Conservation (phyloP, 2,888 invertebrate genomes). For the Hirtodrosophila cameraria region DNA sequence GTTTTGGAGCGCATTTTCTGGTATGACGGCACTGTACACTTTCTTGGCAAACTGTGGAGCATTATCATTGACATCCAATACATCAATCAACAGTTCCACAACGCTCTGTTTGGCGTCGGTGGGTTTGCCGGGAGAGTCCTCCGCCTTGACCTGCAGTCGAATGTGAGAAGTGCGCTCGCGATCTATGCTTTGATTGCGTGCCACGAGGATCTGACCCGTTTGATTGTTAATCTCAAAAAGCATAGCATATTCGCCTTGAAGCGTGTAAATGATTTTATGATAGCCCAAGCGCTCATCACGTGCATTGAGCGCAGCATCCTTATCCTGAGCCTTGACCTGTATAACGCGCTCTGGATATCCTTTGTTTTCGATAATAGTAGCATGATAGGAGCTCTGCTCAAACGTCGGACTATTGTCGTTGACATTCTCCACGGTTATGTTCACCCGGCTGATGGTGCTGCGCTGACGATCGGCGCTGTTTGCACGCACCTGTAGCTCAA, state of each 20-base stretch:
- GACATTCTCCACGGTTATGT: constrained; percentile 89
- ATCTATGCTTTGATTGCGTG: constrained; percentile 88
- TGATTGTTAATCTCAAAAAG: constrained; percentile 89
- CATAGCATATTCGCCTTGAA: constrained; percentile 90
- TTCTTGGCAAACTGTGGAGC: constrained; percentile 88
- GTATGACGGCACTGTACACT: constrained; percentile 89
- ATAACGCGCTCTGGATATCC: constrained; percentile 88
- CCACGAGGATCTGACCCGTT: constrained; percentile 88
- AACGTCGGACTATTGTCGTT: constrained; percentile 92
- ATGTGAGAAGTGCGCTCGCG: constrained; percentile 89
- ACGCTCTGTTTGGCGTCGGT: constrained; percentile 88
- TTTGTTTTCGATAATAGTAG: constrained; percentile 89
- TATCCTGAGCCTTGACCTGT: constrained; percentile 89
- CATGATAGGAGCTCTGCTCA: constrained; percentile 88
- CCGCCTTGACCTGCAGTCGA: constrained; percentile 89
- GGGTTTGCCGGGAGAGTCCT: constrained; percentile 89
- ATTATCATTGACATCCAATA: constrained; percentile 92
- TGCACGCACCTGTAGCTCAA: constrained; percentile 86
- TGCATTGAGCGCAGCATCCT: constrained; percentile 87
- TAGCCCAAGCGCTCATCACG: constrained; percentile 87
- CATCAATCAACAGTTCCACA: constrained; percentile 88
- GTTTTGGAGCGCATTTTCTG: constrained; percentile 88
- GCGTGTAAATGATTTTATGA: constrained; percentile 88
- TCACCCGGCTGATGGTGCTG: constrained; percentile 88
- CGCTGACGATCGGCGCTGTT: constrained; percentile 83